Evolutionary conservation across 2,888 invertebrate species (phyloP), one percentile per base, ranked within the genome.

Genomic region (Sinotaia quadrata): DNA sequence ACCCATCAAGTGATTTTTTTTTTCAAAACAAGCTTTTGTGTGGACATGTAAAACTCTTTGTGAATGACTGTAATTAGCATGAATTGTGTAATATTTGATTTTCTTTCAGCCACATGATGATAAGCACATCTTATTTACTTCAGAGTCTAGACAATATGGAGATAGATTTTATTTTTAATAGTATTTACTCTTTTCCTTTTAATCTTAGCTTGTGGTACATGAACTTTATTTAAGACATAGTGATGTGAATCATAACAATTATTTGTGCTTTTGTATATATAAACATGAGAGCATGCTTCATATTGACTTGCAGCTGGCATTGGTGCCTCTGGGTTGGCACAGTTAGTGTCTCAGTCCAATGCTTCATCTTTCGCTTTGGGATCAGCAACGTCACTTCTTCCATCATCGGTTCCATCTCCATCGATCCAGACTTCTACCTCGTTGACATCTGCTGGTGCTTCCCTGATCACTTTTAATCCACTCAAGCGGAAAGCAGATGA

Each of bases 401-500:
- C 67, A 15, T 8, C 44, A 52, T 58, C 51, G 12, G 2, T 37
- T 3, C 24, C 57, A 36, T 24, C 52, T 29, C 34, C 52, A 8
- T 33, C 34, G 27, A 36, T 31, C 2, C 18, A 62, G 31, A 10
- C 60, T 24, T 44, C 59, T 54, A 21, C 62, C 51, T 2, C 44
- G 18, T 21, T 59, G 37, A 3, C 59, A 21, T 29, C 58, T 18
- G 2, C 62, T 15, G 31, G 60, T 7, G 15, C 56, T 33, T 54
- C 67, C 4, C 27, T 61, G 7, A 15, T 54, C 8, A 56, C 65
- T 24, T 44, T 69, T 54, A 83, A 81, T 59, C 78, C 82, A 4
- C 73, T 84, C 3, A 84, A 84, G 62, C 74, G 83, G 21, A 84
- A 84, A 72, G 72, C 75, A 29, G 81, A 81, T n/a, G 83, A 84